Percentiles rank a stretch among this genome's conserved stretches.
Evolutionary conservation across 2,113 vertebrate genomes (phyloP).

Genomic region (Oryzias celebensis): DNA sequence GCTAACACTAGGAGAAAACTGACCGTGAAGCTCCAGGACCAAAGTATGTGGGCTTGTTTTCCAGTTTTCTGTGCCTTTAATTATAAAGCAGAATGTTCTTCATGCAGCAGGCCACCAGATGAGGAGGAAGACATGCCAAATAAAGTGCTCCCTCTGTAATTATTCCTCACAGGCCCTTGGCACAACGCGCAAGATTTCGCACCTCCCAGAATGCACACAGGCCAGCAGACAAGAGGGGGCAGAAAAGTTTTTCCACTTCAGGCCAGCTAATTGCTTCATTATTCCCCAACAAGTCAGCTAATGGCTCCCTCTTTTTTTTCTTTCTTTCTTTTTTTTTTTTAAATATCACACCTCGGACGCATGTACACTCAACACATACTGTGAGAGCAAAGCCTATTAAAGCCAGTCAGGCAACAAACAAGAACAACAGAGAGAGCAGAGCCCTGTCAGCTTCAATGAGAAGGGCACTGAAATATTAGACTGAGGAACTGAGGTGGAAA

Average conservation of each 20-base stretch:
- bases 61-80: slow-evolving; percentile 76
- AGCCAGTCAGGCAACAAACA: slow-evolving; percentile 71
- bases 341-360: slow-evolving; percentile 72
- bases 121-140: slow-evolving; percentile 80
- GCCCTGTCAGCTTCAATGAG: slow-evolving; percentile 57
- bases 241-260: slow-evolving; percentile 66
- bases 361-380: slow-evolving; percentile 59
- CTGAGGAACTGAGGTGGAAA: slow-evolving; percentile 37
- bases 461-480: slow-evolving; percentile 50
- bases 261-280: slow-evolving; percentile 79
- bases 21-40: slow-evolving; percentile 21
- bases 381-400: slow-evolving; percentile 61
- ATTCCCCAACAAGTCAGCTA: slow-evolving; percentile 78
- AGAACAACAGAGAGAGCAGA: slow-evolving; percentile 61
- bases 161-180: slow-evolving; percentile 74
- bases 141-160: slow-evolving; percentile 78
- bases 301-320: slow-evolving; percentile 34
- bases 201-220: slow-evolving; percentile 70
- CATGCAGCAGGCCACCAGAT: slow-evolving; percentile 80
- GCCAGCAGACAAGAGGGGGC: slow-evolving; percentile 51
- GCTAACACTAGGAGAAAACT: slow-evolving; percentile 28
- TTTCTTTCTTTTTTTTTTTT: slow-evolving; percentile 25
- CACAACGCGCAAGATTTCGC: slow-evolving; percentile 72
- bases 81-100: slow-evolving; percentile 77
- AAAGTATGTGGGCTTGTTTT: slow-evolving; percentile 70